Evolutionary conservation across 2,888 invertebrate species (phyloP).

Genomic region (Nebria salina): DNA sequence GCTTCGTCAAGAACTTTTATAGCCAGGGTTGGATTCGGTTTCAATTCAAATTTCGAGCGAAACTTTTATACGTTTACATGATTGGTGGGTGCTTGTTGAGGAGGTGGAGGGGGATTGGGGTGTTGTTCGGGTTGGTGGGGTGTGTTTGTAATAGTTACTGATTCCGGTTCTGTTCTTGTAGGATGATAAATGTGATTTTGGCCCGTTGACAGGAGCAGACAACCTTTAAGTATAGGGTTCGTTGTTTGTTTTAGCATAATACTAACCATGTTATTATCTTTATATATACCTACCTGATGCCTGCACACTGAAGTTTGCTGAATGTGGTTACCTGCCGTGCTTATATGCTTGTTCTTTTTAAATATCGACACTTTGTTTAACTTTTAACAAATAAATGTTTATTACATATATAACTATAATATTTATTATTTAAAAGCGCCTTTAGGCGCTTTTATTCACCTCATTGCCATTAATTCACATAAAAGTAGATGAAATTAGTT

Average conservation of each 20-base stretch:
- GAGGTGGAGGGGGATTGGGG: no score
- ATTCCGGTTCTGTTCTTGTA: slow-evolving; percentile 11
- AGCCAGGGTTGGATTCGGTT: background rate
- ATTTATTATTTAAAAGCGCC: no score
- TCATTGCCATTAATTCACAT: no score
- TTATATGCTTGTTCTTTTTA: no score
- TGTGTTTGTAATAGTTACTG: background rate
- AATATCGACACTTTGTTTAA: no score
- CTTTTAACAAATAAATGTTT: no score
- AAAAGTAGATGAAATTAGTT: no score
- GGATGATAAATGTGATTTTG: slow-evolving; percentile 34
- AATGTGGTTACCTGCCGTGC: background rate
- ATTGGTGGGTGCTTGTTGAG: no score
- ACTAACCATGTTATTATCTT: slow-evolving; percentile 41
- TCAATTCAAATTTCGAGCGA: no score
- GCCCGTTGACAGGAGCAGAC: slow-evolving; percentile 39
- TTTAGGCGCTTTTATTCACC: no score
- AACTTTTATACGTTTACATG: no score
- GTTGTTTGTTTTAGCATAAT: slow-evolving; percentile 42
- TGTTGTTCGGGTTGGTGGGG: background rate
- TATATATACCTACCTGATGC: slow-evolving; percentile 33
- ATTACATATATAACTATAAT: no score
- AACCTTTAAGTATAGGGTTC: slow-evolving; percentile 41
- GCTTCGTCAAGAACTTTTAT: slow-evolving; percentile 2
- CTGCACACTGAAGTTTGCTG: background rate